A percentile compares a stretch with the other conserved stretches of the same genome.
phyloP scores from a whole-genome alignment of 2,888 invertebrate species.

The Apantesis nais region DNA sequence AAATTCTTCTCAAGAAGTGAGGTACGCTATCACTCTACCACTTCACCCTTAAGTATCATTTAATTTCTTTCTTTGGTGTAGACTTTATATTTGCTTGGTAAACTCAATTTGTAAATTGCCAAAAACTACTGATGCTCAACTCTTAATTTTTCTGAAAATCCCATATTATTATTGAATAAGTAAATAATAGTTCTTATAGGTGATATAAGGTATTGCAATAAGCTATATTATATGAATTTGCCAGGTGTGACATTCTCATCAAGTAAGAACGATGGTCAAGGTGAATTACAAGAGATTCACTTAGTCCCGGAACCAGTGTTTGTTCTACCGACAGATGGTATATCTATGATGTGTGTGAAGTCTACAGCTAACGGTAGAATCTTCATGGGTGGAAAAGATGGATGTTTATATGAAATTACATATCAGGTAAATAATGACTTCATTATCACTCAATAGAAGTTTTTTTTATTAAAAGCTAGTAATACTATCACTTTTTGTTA shows the following conservation, averaged over 20 bases:
- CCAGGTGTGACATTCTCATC: constrained; percentile 85
- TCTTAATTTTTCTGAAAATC: too few species aligned
- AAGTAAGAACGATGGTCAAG: constrained; percentile 75
- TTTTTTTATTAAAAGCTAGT: too few species aligned
- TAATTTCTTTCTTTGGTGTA: too few species aligned
- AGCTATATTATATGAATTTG: constrained; percentile 25
- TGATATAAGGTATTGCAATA: not conserved
- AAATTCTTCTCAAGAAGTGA: too few species aligned
- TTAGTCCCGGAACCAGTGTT: constrained; percentile 97
- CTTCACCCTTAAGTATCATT: too few species aligned
- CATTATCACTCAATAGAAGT: not conserved
- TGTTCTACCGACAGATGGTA: constrained; percentile 95
- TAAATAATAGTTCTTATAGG: not conserved
- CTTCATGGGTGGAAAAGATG: constrained; percentile 97
- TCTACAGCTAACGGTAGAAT: constrained; percentile 94
- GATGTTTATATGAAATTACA: constrained; percentile 96
- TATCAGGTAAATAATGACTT: constrained; percentile 89
- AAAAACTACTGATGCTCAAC: too few species aligned
- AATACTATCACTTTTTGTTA: not conserved
- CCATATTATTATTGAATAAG: not conserved
- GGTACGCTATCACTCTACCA: too few species aligned
- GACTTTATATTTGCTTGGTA: too few species aligned
- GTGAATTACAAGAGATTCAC: constrained; percentile 91
- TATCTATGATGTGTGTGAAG: constrained; percentile 92
- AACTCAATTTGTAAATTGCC: too few species aligned